phyloP scores from a whole-genome alignment of 2,797 vertebrate species.

The Helarctos malayanus region DNA sequence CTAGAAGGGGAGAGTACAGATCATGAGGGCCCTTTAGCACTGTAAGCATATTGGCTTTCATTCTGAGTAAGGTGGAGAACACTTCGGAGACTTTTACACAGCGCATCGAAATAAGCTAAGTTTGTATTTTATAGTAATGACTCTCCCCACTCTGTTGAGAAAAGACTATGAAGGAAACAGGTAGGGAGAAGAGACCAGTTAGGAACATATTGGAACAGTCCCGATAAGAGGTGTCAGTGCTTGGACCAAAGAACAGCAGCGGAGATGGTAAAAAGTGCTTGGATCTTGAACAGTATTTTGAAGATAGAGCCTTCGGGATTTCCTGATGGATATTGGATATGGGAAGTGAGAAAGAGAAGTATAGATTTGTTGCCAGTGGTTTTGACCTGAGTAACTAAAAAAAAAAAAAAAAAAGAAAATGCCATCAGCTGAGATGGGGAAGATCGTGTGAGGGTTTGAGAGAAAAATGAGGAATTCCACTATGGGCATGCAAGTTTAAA shows the following conservation, averaged over 20 bases:
- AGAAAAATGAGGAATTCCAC: background rate
- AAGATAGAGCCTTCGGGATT: background rate
- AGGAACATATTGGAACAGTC: background rate
- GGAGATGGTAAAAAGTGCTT: background rate
- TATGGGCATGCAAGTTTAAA: background rate
- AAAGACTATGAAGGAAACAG: background rate
- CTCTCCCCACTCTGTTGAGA: background rate
- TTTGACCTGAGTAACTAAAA: background rate
- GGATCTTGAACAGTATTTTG: background rate
- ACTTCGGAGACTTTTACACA: background rate
- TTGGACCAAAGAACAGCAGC: background rate
- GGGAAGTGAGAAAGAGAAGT: background rate
- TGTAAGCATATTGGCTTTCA: background rate
- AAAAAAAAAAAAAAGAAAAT: background rate
- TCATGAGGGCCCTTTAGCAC: background rate
- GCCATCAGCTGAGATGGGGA: background rate
- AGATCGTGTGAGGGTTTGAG: background rate
- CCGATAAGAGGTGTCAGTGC: background rate
- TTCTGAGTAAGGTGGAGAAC: background rate
- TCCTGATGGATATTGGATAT: background rate
- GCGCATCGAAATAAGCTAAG: background rate
- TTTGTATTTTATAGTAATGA: background rate
- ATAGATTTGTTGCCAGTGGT: background rate
- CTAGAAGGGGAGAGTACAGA: rapidly evolving
- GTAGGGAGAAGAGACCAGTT: background rate